Conservation (phyloP, 2,113 vertebrate genomes). For the Geococcyx californianus region DNA sequence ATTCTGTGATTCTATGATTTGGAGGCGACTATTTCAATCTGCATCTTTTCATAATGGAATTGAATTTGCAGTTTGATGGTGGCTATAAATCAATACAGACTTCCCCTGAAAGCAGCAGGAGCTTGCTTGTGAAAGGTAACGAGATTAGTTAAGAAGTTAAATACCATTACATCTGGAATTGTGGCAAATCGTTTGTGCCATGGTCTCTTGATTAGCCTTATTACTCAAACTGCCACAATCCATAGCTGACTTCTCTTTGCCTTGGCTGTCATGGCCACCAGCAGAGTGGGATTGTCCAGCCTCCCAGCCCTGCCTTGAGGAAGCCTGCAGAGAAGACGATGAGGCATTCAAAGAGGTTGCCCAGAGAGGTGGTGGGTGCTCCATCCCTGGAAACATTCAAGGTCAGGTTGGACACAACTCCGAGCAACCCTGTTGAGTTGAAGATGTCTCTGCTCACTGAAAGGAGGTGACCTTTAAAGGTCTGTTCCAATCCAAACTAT, state of each 20-base stretch:
- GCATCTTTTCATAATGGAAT: background rate
- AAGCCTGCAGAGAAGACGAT: background rate
- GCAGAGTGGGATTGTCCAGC: background rate
- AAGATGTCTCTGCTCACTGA: too few relatives aligned
- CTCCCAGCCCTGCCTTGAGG: too few relatives aligned
- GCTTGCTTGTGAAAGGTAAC: background rate
- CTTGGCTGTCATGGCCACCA: accelerated
- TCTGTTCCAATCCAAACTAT: too few relatives aligned
- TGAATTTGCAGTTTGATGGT: background rate
- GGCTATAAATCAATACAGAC: background rate
- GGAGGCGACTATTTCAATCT: background rate
- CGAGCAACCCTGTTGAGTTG: too few relatives aligned
- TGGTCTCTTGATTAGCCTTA: background rate
- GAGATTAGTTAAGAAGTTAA: background rate
- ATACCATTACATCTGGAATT: background rate
- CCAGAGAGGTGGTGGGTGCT: too few relatives aligned
- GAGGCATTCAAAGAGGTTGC: too few relatives aligned
- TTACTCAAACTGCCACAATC: background rate
- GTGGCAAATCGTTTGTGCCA: background rate
- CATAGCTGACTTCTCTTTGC: background rate
- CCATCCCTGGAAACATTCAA: too few relatives aligned
- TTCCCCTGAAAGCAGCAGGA: background rate
- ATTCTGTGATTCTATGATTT: background rate
- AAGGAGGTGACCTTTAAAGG: too few relatives aligned
- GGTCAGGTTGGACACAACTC: too few relatives aligned